Base-by-base conservation (phyloP, 2,113 vertebrate genomes). In the Saguinus midas region DNA sequence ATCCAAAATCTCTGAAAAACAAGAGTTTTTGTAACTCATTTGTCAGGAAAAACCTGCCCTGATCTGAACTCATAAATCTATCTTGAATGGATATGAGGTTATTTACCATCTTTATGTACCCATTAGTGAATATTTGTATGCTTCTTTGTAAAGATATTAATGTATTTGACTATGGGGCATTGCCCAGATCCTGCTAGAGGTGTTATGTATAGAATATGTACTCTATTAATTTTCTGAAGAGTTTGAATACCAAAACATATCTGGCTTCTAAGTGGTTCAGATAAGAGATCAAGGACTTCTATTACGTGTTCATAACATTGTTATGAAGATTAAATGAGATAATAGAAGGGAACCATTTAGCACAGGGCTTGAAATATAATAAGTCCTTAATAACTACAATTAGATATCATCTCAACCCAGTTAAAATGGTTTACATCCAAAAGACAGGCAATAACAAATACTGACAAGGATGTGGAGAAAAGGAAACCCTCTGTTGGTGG, bases 301-400 rank as follows among this genome's bases (percentile, higher is more conserved):
- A 50, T 45, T 40, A 52, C 5, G 2, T 61, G 27, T 8, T 79
- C 27, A 55, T 20, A 75, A 72, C 29, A 89, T 37, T 70, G 29
- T 86, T 78, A 61, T 45, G 48, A 58, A n/a, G 23, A 66, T 85
- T 91, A 91, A 93, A 45, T 95, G 83, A 92, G 64, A 75, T 80
- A 80, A 75, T 64, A 76, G 32, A 80, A 52, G 27, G 43, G 48
- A 94, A 80, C 12, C 16, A 91, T 68, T 95, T 70, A 91, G 11
- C 64, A 87, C 4, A 58, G 64, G 58, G 10, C 52, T 50, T 81
- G 35, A 25, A 32, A 94, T 35, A 80, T 11, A 58, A 12, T 76
- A 61, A 73, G 0, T 52, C 66, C 37, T 96, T 90, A 83, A 32
- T 64, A 64, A 64, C 27, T 64, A 64, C 2, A 32, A 64, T 64